Percentiles rank a stretch among this genome's conserved stretches.
Conservation (phyloP, 1,140 invertebrate genomes). For the Calycopis cecrops region DNA sequence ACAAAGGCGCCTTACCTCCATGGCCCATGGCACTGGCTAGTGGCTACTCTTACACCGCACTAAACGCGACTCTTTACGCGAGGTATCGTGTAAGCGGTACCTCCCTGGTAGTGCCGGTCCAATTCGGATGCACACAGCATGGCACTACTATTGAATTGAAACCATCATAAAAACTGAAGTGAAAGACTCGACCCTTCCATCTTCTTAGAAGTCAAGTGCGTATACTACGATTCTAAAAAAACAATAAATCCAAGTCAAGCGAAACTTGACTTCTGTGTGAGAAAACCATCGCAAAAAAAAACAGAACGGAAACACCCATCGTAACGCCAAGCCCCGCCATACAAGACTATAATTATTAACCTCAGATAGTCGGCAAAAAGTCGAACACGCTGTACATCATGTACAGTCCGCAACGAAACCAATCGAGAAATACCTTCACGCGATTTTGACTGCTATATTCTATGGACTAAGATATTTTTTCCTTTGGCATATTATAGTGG, state of each 20-base stretch:
- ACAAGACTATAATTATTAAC: constrained; percentile 51
- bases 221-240: no score
- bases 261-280: constrained; percentile 41
- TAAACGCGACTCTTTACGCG: no score
- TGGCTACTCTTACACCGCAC: no score
- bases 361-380: constrained; percentile 58
- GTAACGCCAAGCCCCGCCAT: constrained; percentile 32
- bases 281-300: constrained; percentile 42
- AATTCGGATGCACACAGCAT: no score
- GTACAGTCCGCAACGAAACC: constrained; percentile 19
- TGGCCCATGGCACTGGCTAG: no score
- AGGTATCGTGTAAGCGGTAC: no score
- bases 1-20: no score
- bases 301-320: constrained; percentile 50
- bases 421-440: constrained; percentile 9
- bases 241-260: constrained; percentile 20
- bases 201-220: no score
- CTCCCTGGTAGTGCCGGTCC: no score
- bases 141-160: no score
- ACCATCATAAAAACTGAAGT: no score
- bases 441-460: constrained; percentile 9
- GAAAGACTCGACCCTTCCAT: no score
- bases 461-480: constrained; percentile 11
- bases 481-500: constrained; percentile 7
- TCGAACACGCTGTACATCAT: constrained; percentile 34